phyloP scores from a whole-genome alignment of 2,888 invertebrate genomes.

The Azorinus chamasolen region DNA sequence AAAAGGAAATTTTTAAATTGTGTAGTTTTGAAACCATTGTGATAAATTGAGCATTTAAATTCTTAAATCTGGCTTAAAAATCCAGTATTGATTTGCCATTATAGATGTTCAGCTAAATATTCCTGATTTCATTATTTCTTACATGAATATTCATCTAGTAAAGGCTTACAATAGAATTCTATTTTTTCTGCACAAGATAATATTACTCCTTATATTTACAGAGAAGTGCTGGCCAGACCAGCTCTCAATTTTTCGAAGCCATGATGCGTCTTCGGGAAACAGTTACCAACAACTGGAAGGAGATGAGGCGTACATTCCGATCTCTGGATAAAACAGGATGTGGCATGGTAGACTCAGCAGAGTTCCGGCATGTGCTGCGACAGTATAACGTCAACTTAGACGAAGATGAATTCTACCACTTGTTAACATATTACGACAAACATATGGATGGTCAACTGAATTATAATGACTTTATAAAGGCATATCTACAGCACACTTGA shows the following conservation, averaged over 20 bases:
- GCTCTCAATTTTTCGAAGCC: slow-evolving; percentile 69
- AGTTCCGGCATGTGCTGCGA: slow-evolving; percentile 81
- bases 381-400: slow-evolving; percentile 82
- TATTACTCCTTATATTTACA: slow-evolving; percentile 51
- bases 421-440: slow-evolving; percentile 81
- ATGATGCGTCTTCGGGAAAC: slow-evolving; percentile 76
- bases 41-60: no score
- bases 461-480: slow-evolving; percentile 84
- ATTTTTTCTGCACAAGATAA: no score
- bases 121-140: no score
- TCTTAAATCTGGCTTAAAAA: no score
- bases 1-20: no score
- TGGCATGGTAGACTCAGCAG: slow-evolving; percentile 75
- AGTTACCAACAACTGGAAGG: slow-evolving; percentile 83
- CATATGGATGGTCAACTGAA: slow-evolving; percentile 78
- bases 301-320: slow-evolving; percentile 82
- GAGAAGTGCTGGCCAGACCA: slow-evolving; percentile 68
- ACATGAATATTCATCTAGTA: no score
- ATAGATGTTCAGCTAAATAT: no score
- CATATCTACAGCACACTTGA: slow-evolving; percentile 72
- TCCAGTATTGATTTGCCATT: neutral
- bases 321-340: slow-evolving; percentile 69
- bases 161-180: no score
- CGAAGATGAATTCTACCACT: slow-evolving; percentile 83
- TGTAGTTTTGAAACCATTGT: no score